Percentiles rank a stretch among this genome's conserved stretches.
These are phyloP conservation scores for Serinus canaria DNA, from an alignment of 2,113 vertebrate genomes.

Conservation along the genomic window DNA sequence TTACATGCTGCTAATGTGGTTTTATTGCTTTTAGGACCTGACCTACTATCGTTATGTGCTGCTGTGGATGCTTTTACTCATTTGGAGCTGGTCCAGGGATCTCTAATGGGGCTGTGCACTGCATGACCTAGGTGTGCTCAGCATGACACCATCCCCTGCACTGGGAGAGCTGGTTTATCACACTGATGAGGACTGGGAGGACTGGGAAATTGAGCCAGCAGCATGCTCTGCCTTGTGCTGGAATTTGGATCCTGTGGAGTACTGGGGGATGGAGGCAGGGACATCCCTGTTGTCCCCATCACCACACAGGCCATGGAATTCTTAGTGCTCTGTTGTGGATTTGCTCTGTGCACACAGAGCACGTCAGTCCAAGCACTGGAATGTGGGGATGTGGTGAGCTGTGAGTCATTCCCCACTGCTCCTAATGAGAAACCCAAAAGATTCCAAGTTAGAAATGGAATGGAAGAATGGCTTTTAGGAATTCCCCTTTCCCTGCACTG, in stretches of 20 bases:
- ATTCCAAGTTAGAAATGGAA: not conserved
- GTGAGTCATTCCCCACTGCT: not conserved
- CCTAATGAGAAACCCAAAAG: not conserved
- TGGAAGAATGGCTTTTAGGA: not conserved
- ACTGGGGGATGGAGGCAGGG: not conserved
- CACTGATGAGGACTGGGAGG: not conserved
- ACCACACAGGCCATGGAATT: not conserved
- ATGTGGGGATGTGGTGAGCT: not conserved
- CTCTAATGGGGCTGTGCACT: not conserved
- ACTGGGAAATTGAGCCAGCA: not conserved
- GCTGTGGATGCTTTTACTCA: constrained; percentile 29
- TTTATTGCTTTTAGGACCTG: constrained; percentile 54
- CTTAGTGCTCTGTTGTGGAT: not conserved
- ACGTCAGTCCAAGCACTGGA: not conserved
- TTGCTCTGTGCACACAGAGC: not conserved
- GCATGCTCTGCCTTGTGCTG: not conserved
- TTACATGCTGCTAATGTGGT: constrained; percentile 39
- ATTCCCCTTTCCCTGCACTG: not conserved
- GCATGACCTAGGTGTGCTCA: constrained; percentile 18
- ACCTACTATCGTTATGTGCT: not conserved
- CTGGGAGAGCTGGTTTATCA: not conserved
- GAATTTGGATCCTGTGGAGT: not conserved
- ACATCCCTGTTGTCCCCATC: not conserved
- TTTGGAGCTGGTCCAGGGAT: constrained; percentile 28
- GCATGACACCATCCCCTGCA: not conserved